These are phyloP conservation scores for Arrhopalites spinosus DNA, from an alignment of 2,888 invertebrate species.

Conservation along the genomic window DNA sequence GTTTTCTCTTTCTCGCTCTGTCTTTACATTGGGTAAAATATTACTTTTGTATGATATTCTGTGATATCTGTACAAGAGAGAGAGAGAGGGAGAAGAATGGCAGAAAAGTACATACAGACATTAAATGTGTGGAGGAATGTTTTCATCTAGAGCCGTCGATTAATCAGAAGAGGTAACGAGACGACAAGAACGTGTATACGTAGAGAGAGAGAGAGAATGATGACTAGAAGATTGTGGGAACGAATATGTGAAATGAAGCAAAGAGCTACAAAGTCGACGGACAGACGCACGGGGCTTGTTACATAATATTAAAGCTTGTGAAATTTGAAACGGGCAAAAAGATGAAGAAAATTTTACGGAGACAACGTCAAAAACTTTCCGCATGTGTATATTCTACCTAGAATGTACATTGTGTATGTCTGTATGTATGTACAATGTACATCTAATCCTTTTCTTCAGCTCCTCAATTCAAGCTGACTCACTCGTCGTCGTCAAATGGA, in stretches of 20 bases:
- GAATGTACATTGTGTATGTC: not conserved
- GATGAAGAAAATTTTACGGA: slow-evolving; percentile 19
- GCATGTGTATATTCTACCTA: not conserved
- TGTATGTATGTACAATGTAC: not conserved
- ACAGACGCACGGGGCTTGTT: slow-evolving; percentile 31
- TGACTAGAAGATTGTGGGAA: slow-evolving; percentile 31
- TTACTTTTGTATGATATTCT: not conserved
- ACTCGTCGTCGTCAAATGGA: not conserved
- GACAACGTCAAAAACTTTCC: slow-evolving; percentile 3
- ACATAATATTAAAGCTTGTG: slow-evolving; percentile 30
- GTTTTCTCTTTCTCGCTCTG: too few species aligned
- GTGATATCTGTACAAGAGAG: not conserved
- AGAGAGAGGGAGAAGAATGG: slow-evolving; percentile 11
- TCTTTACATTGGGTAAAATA: not conserved
- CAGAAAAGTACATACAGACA: too few species aligned
- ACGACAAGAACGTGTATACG: slow-evolving; percentile 15
- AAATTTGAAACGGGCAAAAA: slow-evolving; percentile 17
- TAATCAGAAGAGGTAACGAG: slow-evolving; percentile 41
- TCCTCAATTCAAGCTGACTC: too few species aligned
- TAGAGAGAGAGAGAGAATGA: not conserved
- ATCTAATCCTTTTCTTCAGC: too few species aligned
- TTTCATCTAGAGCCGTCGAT: slow-evolving; percentile 42
- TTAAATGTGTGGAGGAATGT: slow-evolving; percentile 37
- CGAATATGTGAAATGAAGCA: slow-evolving; percentile 33
- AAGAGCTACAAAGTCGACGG: slow-evolving; percentile 5